Base-by-base conservation (phyloP, 2,888 invertebrate genomes). In the Phaonia tiefii region DNA sequence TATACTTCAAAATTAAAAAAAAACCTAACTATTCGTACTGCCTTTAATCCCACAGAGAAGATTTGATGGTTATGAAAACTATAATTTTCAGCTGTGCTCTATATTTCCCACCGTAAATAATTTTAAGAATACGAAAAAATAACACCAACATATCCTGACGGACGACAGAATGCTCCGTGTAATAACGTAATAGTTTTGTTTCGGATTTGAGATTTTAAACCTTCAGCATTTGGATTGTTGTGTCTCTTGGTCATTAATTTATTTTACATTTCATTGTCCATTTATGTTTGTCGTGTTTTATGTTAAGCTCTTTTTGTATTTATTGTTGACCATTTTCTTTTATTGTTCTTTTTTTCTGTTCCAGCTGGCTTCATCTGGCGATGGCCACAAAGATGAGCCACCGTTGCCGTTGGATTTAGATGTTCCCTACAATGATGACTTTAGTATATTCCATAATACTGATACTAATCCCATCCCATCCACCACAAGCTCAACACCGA, bases 351-450 rank as follows among this genome's bases (percentile, higher is more conserved):
- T 54, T 67, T n/a, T 56, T 76, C 22, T 5, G 46, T 58, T 51
- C 11, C 81, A 86, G 86, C 75, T 85, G 77, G 83, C 84, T 66
- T 84, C 84, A 79, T 81, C 84, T 63, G 86, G 42, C 20, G 79
- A 83, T 72, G 87, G 88, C 66, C 89, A 87, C 84, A 89, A 92
- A 85, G 67, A 73, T 10, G 93, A 93, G 91, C 93, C 93, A 85
- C 93, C 93, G 87, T 90, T 93, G 90, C 93, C 93, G 85, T 91
- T 93, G 90, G 93, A 93, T 88, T 91, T 93, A 90, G 93, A 93
- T 89, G 92, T 93, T 84, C 93, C 93, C 81, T 93, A 93, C 88
- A 93, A 93, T 84, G 93, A 93, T 89, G 93, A 93, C 87, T 92
- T 92, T 82, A 93, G 93, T 85, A 91, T 92, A 81, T 92, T 93